Evolutionary conservation across 53 echinoderm and acorn worm species (phyloP).

Genomic region (Astropecten irregularis): DNA sequence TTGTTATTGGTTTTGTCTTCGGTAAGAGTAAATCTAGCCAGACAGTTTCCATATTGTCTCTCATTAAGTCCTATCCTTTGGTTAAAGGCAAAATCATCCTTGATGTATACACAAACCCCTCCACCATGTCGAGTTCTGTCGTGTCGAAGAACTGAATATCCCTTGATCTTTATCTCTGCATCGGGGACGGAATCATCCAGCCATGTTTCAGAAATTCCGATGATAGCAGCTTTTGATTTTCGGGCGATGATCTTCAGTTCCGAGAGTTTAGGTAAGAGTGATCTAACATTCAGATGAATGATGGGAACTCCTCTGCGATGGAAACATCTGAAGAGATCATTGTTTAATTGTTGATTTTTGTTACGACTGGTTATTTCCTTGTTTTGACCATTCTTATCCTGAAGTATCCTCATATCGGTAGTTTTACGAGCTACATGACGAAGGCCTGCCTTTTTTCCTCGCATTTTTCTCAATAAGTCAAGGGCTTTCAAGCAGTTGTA

Average conservation of each 20-base stretch:
- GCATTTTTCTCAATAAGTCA: not conserved
- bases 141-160: slow-evolving; percentile 1
- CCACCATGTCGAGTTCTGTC: slow-evolving; percentile 21
- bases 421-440: not conserved
- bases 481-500: not conserved
- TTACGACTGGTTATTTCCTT: not conserved
- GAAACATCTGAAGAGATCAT: not conserved
- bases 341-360: not conserved
- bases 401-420: not conserved
- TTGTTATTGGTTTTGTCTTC: slow-evolving; percentile 27
- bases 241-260: slow-evolving; percentile 40
- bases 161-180: slow-evolving; percentile 32
- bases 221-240: slow-evolving; percentile 41
- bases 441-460: not conserved
- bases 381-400: not conserved
- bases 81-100: slow-evolving; percentile 18
- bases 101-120: slow-evolving; percentile 26
- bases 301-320: slow-evolving; percentile 19
- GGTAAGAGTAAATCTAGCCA: slow-evolving; percentile 21
- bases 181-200: slow-evolving; percentile 49
- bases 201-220: slow-evolving; percentile 60
- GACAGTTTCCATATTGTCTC: slow-evolving; percentile 3
- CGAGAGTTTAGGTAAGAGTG: slow-evolving; percentile 39
- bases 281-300: slow-evolving; percentile 19
- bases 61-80: slow-evolving; percentile 16